These are phyloP conservation scores for Fopius arisanus DNA, from an alignment of 1,140 invertebrate species.

Conservation along the genomic window DNA sequence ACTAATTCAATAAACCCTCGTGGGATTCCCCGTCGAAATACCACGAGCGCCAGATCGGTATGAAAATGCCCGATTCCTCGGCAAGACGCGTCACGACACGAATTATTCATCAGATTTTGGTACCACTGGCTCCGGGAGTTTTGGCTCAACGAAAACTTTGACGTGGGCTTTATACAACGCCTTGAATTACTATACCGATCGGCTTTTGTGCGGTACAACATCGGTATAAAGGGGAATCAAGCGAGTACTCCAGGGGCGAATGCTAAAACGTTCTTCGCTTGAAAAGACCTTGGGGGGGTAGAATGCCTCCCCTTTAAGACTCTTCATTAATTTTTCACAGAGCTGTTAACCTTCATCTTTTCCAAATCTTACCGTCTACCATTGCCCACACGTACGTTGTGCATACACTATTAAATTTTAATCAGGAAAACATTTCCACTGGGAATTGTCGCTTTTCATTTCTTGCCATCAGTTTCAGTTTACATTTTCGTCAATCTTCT, in stretches of 20 bases:
- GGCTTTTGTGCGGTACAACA: constrained; percentile 8
- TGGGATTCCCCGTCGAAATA: background rate
- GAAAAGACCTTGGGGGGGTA: background rate
- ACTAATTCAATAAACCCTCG: constrained; percentile 9
- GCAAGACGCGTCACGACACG: background rate
- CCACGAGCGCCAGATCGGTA: background rate
- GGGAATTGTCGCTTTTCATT: background rate
- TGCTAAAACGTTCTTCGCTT: background rate
- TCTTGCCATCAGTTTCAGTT: background rate
- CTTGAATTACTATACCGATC: background rate
- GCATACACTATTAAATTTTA: background rate
- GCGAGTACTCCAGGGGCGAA: background rate
- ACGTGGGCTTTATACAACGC: background rate
- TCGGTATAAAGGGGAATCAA: background rate
- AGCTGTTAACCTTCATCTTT: constrained; percentile 50
- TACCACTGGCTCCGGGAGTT: background rate
- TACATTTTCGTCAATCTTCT: too few relatives aligned
- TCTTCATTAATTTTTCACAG: constrained; percentile 57
- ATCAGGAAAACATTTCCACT: background rate
- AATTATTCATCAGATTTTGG: constrained; percentile 7
- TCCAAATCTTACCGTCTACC: constrained; percentile 46
- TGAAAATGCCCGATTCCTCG: background rate
- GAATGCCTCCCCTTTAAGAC: background rate
- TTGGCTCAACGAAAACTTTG: background rate
- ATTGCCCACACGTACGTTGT: constrained; percentile 21